phyloP scores from a whole-genome alignment of 2,888 invertebrate genomes.

The Toxonevra muliebris region DNA sequence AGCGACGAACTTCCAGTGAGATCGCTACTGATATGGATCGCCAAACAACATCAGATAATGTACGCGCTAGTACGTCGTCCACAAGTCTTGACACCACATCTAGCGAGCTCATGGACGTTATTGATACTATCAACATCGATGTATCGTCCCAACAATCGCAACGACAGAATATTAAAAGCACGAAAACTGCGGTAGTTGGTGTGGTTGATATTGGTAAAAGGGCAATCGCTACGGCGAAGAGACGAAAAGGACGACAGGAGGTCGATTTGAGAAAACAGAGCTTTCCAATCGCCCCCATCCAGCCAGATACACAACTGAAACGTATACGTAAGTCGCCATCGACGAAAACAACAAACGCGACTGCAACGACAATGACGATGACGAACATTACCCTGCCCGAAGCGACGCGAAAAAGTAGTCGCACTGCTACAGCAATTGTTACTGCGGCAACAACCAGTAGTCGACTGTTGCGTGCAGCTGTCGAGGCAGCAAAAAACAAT shows the following conservation, averaged over 20 bases:
- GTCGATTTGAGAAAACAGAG: slow-evolving; percentile 47
- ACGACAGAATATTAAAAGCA: neutral
- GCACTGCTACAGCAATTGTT: slow-evolving; percentile 58
- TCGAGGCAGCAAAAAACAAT: slow-evolving; percentile 47
- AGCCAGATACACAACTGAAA: slow-evolving; percentile 56
- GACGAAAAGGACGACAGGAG: slow-evolving; percentile 45
- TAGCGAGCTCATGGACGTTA: slow-evolving; percentile 30
- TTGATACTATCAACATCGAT: neutral
- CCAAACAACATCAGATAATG: slow-evolving; percentile 64
- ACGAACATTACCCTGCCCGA: slow-evolving; percentile 43
- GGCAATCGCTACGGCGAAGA: slow-evolving; percentile 46
- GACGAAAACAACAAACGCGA: slow-evolving; percentile 32
- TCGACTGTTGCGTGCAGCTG: slow-evolving; percentile 50
- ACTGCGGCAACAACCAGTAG: slow-evolving; percentile 60
- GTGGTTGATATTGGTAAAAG: slow-evolving; percentile 29
- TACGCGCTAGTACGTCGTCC: slow-evolving; percentile 7
- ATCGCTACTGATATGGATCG: slow-evolving; percentile 67
- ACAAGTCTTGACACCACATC: slow-evolving; percentile 49
- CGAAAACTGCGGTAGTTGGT: neutral
- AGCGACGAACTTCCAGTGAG: slow-evolving; percentile 66
- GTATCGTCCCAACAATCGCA: neutral
- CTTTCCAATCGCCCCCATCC: slow-evolving; percentile 65
- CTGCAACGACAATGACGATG: slow-evolving; percentile 15
- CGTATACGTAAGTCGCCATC: slow-evolving; percentile 29
- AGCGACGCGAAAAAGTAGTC: slow-evolving; percentile 58